Conservation (phyloP, 2,113 vertebrate genomes). For the Phycodurus eques region DNA sequence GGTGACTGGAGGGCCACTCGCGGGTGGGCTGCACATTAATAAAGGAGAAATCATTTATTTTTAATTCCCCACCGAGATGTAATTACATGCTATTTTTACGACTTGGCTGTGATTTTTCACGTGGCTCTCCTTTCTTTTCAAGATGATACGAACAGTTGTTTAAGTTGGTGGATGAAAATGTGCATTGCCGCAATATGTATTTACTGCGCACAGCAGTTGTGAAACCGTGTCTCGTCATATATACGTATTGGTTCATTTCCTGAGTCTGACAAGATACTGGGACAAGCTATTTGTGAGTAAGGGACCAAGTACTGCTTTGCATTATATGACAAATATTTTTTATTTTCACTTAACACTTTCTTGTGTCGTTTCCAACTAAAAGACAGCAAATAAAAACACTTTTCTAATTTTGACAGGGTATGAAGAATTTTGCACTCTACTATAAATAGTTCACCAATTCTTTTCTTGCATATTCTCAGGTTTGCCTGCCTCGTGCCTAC, state of each 20-base stretch:
- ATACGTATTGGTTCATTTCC: neutral
- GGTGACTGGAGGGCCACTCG: slow-evolving; percentile 42
- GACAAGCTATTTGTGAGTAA: neutral
- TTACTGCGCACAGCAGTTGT: neutral
- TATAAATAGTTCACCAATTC: too few species aligned
- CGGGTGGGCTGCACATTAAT: slow-evolving; percentile 71
- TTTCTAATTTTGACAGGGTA: too few species aligned
- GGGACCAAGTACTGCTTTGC: neutral
- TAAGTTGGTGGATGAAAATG: slow-evolving; percentile 11
- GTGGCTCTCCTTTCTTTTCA: slow-evolving; percentile 24
- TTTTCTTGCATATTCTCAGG: too few species aligned
- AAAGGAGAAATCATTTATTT: slow-evolving; percentile 83
- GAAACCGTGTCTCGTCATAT: neutral
- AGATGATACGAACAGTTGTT: slow-evolving; percentile 14
- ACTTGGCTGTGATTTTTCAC: slow-evolving; percentile 59
- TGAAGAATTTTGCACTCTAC: too few species aligned
- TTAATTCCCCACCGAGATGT: slow-evolving; percentile 79
- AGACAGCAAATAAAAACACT: too few species aligned
- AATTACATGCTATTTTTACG: slow-evolving; percentile 82
- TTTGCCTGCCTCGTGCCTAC: too few species aligned
- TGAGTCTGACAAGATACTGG: neutral
- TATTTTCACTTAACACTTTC: too few species aligned
- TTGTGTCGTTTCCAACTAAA: too few species aligned
- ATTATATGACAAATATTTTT: neutral
- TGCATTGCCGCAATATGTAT: neutral